Base-by-base conservation (phyloP, 2,888 invertebrate species). In the Augiades crinisus region DNA sequence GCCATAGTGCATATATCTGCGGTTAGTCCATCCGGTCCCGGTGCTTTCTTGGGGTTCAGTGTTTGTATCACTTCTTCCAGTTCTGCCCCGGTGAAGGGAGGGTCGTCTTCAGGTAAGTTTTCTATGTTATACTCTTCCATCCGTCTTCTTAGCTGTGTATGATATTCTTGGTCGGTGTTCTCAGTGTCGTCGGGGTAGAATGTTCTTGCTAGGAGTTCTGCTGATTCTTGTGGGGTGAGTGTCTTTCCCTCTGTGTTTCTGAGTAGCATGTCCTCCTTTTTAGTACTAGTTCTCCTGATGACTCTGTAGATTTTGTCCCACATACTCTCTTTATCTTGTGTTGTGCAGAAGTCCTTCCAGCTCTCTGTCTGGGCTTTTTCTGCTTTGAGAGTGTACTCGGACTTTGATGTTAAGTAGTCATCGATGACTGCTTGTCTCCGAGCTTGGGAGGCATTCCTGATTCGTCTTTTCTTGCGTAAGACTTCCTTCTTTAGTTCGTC, bases 111-210 rank as follows among this genome's bases (percentile, higher is more conserved):
- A 1, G 33, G 2, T 0, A 49, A 30, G 2, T 41, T 22, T 14
- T 17, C 1, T 12, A 2, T 30, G 6, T 44, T 37, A n/a, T 16
- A n/a, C 3, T 22, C 6, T 13, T 24, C 1, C 10, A 12, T 31
- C 14, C 17, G 1, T 17, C 24, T 22, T 21, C 44, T n/a, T 5
- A 44, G 5, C 1, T 17, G 5, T 3, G 1, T 24, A 43, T 45
- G 53, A 27, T 12, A 41, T 2, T 31, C 34, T 0, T 41, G 6
- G 3, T 59, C 57, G n/a, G 36, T 22, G 3, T 3, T 21, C 6
- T n/a, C 21, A 1, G 40, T 31, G 49, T 61, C 59, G 0, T 53
- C 49, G 0, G 57, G 62, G 22, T 56, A 62, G 43, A 64, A 64
- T 0, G 59, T 60, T 2, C 38, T 7, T 0, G 60, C 55, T 21